Evolutionary conservation across 2,888 invertebrate species (phyloP).

Genomic region (Helobdella robusta): DNA sequence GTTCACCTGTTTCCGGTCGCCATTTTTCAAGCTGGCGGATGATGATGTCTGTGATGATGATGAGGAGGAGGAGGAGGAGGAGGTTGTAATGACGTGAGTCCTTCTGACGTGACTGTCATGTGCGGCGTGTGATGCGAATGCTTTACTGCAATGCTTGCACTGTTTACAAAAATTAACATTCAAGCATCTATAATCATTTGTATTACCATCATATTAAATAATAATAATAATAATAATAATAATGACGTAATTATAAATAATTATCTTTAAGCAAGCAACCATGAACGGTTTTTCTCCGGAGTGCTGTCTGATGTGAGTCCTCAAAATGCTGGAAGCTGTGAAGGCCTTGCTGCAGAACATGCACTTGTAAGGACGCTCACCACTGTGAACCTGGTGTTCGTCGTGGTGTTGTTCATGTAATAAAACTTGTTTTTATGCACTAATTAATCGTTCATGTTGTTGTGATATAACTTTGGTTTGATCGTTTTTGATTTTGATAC

Average conservation of each 20-base stretch:
- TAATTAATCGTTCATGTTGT: too few species aligned
- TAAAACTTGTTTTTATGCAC: neutral
- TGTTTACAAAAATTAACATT: too few species aligned
- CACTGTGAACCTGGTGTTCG: conserved; percentile 48
- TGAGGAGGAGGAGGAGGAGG: conserved; percentile 39
- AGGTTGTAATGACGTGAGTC: conserved; percentile 43
- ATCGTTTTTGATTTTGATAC: too few species aligned
- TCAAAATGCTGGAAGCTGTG: conserved; percentile 51
- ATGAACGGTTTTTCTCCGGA: conserved; percentile 53
- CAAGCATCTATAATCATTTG: too few species aligned
- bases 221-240: conserved; percentile 10
- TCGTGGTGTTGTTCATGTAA: neutral
- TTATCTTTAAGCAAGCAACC: conserved; percentile 39
- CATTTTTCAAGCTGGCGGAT: too few species aligned
- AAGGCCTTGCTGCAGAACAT: conserved; percentile 52
- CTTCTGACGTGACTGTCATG: conserved; percentile 54
- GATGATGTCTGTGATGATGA: neutral
- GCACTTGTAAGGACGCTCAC: conserved; percentile 52
- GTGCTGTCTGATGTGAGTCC: conserved; percentile 51
- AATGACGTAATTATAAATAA: too few species aligned
- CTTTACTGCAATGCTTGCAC: conserved; percentile 54
- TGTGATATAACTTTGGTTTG: too few species aligned
- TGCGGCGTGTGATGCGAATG: conserved; percentile 54
- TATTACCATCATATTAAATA: neutral
- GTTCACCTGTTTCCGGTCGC: neutral